A percentile compares a stretch with the other conserved stretches of the same genome.
Evolutionary conservation across 2,113 vertebrate genomes (phyloP).

Genomic region (Dromaius novaehollandiae): DNA sequence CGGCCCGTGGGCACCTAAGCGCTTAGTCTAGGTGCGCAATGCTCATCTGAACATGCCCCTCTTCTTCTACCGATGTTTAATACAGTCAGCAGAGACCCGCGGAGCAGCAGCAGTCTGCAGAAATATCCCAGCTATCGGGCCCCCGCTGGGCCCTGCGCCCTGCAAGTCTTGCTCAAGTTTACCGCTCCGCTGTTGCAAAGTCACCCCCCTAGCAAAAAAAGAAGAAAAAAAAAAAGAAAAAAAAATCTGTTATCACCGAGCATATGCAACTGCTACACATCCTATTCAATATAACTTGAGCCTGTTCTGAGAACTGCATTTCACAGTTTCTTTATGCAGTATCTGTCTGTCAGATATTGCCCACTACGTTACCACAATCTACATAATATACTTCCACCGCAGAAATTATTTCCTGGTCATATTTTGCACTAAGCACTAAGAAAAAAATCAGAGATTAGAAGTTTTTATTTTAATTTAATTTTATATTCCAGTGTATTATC

Average conservation of each 20-base stretch:
- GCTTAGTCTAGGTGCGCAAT: conserved; percentile 15
- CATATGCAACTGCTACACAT: conserved; percentile 59
- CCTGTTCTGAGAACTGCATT: conserved; percentile 54
- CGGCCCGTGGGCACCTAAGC: not conserved
- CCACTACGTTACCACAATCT: conserved; percentile 58
- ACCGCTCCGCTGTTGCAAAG: conserved; percentile 33
- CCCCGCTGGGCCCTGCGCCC: not conserved
- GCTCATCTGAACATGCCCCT: not conserved
- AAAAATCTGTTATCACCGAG: conserved; percentile 50
- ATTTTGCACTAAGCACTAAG: not conserved
- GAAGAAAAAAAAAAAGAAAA: not conserved
- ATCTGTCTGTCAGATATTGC: conserved; percentile 68
- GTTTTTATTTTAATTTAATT: not conserved
- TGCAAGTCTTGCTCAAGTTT: conserved; percentile 51
- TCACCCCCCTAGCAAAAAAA: conserved; percentile 1
- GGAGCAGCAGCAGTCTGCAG: not conserved
- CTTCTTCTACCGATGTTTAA: not conserved
- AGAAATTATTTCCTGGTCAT: not conserved
- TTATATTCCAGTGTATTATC: not conserved
- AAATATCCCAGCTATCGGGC: not conserved
- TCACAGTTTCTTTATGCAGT: conserved; percentile 58
- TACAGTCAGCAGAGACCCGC: too few relatives aligned
- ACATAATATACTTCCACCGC: conserved; percentile 18
- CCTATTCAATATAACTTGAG: conserved; percentile 57
- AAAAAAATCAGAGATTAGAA: not conserved